Evolutionary conservation across 1,140 invertebrate species (phyloP), one percentile per base, ranked within the genome.

Genomic region (Uloborus diversus): DNA sequence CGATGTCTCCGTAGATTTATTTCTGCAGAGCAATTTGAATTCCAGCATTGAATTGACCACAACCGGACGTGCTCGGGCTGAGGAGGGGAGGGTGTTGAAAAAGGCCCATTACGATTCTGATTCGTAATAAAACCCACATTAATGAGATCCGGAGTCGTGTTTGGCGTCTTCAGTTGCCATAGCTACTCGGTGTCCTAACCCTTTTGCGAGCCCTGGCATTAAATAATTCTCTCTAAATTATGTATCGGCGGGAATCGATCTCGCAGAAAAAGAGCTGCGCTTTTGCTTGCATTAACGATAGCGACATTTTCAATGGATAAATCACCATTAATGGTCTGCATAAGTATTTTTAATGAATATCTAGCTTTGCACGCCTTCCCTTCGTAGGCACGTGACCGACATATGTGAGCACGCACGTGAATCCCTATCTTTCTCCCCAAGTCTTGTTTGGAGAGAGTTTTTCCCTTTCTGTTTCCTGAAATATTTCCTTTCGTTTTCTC

Each of bases 321-420:
- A 78, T 78, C 73, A 78, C 73, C 73, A 78, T 78, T 78, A 78
- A 78, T 78, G 73, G 73, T 62, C 73, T 65, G 73, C 73, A 66
- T 78, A 78, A 78, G 73, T 78, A 78, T 78, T 78, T 78, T 78
- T 78, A 78, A 78, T 78, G 73, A 78, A 78, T 78, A 78, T 78
- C 73, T 47, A 78, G 49, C 73, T 37, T 47, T 56, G 73, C 73
- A 65, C 73, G 73, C 47, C 57, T 32, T 20, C 57, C n/a, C 33
- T 17, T n/a, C 33, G 3, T 35, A 49, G 53, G 32, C 66, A 78
- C 73, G 73, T 78, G 73, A 78, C 73, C 66, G 73, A 78, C 73
- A 66, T 78, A 37, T 62, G 20, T 13, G 61, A 78, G 65, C 73
- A 78, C 73, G 73, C 73, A 33, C 73, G 73, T 78, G 73, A 78